Conservation (phyloP, 2,113 vertebrate genomes). For the Gymnobelideus leadbeateri region DNA sequence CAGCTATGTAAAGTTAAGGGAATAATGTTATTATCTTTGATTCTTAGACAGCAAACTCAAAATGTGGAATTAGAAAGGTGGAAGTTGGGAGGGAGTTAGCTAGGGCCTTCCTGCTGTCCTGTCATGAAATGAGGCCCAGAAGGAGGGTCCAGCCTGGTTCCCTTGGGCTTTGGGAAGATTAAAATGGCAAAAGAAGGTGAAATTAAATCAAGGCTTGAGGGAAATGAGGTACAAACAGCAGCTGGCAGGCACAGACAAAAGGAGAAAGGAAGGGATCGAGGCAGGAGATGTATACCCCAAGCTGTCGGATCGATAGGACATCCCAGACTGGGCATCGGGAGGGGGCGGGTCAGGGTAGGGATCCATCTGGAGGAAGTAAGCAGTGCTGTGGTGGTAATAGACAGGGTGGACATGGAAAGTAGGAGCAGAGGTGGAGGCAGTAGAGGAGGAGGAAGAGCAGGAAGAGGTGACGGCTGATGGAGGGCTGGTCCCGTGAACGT, state of each 20-base stretch:
- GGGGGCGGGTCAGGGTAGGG: constrained; percentile 91
- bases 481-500: constrained; percentile 85
- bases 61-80: constrained; percentile 40
- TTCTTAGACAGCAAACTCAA: constrained; percentile 61
- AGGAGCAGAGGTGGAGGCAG: constrained; percentile 80
- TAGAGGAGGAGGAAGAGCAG: constrained; percentile 77
- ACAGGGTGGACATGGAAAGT: constrained; percentile 85
- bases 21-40: constrained; percentile 46
- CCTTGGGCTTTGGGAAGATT: background rate
- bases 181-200: background rate
- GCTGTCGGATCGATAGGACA: constrained; percentile 86
- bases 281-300: constrained; percentile 89
- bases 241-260: constrained; percentile 64
- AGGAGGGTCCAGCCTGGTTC: background rate
- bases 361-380: constrained; percentile 95
- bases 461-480: constrained; percentile 82
- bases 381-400: constrained; percentile 90
- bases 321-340: constrained; percentile 89
- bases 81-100: constrained; percentile 49
- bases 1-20: constrained; percentile 51
- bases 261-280: constrained; percentile 63
- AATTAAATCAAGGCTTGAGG: background rate
- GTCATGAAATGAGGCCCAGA: background rate
- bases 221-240: constrained; percentile 55
- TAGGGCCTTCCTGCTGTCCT: constrained; percentile 13